Evolutionary conservation across 2,113 vertebrate genomes (phyloP), one percentile per base, ranked within the genome.

Genomic region (Thalassoma bifasciatum): DNA sequence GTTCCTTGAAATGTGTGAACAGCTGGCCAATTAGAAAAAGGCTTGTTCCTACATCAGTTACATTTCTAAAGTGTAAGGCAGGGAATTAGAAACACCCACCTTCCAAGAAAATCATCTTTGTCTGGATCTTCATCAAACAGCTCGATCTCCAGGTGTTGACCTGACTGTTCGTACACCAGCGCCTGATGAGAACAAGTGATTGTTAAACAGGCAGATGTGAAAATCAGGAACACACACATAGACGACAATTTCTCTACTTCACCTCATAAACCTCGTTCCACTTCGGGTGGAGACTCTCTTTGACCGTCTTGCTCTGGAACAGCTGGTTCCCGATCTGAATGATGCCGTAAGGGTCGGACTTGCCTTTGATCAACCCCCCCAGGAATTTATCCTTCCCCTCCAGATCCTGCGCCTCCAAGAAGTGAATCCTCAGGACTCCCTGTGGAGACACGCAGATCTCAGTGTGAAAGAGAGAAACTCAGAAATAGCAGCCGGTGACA

Each of bases 181-280:
- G 96, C 96, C 98, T 99, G 75, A 61, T 72, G 86, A 67, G 66
- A n/a, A 77, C 12, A 53, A 23, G 10, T 5, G 58, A 8, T 44
- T 44, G 44, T 30, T 84, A 36, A 77, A 66, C 49, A 44, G 24
- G 54, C 62, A 65, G 9, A 40, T 40, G 12, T 9, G 2, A 2
- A 11, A 40, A 10, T 40, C 4, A 14, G 5, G 16, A 16, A 4
- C 16, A 44, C 30, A 30, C 30, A 30, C 6, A 4, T 30, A n/a
- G n/a, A n/a, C n/a, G n/a, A n/a, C n/a, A n/a, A n/a, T n/a, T n/a
- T n/a, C n/a, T n/a, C n/a, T n/a, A 44, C 14, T 6, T 46, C 86
- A 99, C 98, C 97, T 99, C 98, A 30, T 96, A 99, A 40, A 99
- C 95, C 89, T 99, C 97, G 38, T 96, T 97, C 98, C 98, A 99